phyloP scores from a whole-genome alignment of 2,797 vertebrate genomes.

The Amphiprion clarkii region DNA sequence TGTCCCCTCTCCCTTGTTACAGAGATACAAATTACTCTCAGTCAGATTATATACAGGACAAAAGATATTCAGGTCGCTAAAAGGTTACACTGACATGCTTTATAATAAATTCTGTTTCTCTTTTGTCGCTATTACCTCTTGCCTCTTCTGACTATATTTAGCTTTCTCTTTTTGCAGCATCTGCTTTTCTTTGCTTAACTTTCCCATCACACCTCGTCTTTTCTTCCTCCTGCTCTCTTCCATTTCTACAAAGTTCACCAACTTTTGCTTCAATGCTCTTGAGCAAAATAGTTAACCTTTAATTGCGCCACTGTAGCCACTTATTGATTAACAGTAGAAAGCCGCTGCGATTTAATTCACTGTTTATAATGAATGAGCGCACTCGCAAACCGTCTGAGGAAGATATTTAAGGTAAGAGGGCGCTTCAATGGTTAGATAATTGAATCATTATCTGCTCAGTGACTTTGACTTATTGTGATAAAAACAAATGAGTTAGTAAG shows the following conservation, averaged over 20 bases:
- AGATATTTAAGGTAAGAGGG: slow-evolving; percentile 45
- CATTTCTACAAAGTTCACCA: background rate
- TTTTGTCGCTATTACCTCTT: slow-evolving; percentile 14
- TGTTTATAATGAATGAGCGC: slow-evolving; percentile 29
- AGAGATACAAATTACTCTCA: slow-evolving; percentile 54
- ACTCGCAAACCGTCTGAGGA: slow-evolving; percentile 34
- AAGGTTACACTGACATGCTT: slow-evolving; percentile 62
- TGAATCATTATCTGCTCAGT: slow-evolving; percentile 58
- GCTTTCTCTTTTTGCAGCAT: background rate
- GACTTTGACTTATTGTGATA: slow-evolving; percentile 55
- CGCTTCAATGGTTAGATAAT: slow-evolving; percentile 48
- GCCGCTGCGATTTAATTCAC: slow-evolving; percentile 11
- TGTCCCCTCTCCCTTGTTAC: slow-evolving; percentile 29
- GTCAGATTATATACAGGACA: slow-evolving; percentile 41
- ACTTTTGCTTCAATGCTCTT: slow-evolving; percentile 8
- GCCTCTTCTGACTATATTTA: slow-evolving; percentile 1
- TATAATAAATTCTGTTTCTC: slow-evolving; percentile 31
- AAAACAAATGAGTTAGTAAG: slow-evolving; percentile 36
- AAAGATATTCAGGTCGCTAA: slow-evolving; percentile 61
- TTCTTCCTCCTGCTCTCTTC: background rate
- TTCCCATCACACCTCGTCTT: background rate
- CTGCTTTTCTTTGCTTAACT: background rate
- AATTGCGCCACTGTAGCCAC: slow-evolving; percentile 11
- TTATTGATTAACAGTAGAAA: slow-evolving; percentile 26
- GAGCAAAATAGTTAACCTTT: slow-evolving; percentile 31